Conservation (phyloP, 2,888 invertebrate genomes). For the Nasonia oneida region DNA sequence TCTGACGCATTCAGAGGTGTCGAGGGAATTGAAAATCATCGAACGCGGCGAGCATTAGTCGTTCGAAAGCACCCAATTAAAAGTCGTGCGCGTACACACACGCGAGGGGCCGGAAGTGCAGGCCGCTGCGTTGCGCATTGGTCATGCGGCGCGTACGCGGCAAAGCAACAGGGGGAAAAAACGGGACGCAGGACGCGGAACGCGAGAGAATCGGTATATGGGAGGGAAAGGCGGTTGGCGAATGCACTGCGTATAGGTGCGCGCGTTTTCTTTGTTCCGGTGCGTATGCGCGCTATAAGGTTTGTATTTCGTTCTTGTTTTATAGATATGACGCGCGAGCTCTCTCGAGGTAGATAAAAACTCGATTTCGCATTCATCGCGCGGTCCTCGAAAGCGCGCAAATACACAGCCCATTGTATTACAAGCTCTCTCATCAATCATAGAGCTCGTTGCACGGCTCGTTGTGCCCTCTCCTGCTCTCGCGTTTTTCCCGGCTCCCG, state of each 20-base stretch:
- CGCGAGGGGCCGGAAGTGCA: conserved; percentile 42
- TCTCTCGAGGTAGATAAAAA: background rate
- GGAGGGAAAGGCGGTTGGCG: background rate
- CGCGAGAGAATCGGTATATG: background rate
- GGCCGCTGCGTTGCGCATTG: conserved; percentile 30
- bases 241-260: background rate
- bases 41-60: conserved; percentile 44
- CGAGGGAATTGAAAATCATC: conserved; percentile 49
- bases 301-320: background rate
- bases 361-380: background rate
- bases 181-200: conserved; percentile 38
- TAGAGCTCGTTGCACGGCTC: background rate
- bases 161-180: conserved; percentile 21
- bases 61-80: conserved; percentile 36
- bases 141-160: conserved; percentile 33
- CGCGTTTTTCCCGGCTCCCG: background rate
- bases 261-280: background rate
- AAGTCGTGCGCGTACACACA: conserved; percentile 38
- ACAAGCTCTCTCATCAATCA: conserved; percentile 34
- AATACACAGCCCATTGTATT: conserved; percentile 19
- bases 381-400: background rate
- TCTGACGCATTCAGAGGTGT: background rate
- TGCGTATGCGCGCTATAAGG: background rate
- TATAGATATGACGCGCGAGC: background rate
- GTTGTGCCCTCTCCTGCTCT: background rate